phyloP scores from a whole-genome alignment of 2,113 vertebrate genomes.

The Gavialis gangeticus region DNA sequence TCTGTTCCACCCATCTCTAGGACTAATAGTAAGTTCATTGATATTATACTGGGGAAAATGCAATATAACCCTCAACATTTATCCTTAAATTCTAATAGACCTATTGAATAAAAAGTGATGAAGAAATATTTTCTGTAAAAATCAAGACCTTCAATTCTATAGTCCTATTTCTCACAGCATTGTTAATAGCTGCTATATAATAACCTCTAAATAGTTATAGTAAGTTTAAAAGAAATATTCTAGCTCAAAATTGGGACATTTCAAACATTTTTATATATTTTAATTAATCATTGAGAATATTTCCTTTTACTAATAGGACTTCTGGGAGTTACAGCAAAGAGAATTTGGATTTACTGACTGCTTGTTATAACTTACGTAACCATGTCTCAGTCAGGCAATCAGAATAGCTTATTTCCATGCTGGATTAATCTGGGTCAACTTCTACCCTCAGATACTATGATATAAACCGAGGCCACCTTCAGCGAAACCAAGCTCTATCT shows the following conservation, averaged over 20 bases:
- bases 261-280: not conserved
- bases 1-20: not conserved
- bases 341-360: not conserved
- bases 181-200: not conserved
- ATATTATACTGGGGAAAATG: not conserved
- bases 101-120: not conserved
- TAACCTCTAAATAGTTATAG: not conserved
- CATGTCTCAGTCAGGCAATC: not conserved
- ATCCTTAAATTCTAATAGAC: not conserved
- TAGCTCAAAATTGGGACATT: not conserved
- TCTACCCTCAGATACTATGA: not conserved
- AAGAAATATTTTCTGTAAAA: not conserved
- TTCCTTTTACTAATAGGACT: not conserved
- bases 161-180: not conserved
- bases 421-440: not conserved
- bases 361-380: not conserved
- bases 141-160: not conserved
- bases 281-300: not conserved
- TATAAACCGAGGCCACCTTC: not conserved
- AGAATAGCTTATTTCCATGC: not conserved
- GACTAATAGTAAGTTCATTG: not conserved
- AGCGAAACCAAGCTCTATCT: not conserved
- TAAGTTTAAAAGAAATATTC: not conserved
- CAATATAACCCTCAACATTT: not conserved
- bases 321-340: not conserved